Evolutionary conservation across 2,888 invertebrate species (phyloP).

Genomic region (Andrena dorsata): DNA sequence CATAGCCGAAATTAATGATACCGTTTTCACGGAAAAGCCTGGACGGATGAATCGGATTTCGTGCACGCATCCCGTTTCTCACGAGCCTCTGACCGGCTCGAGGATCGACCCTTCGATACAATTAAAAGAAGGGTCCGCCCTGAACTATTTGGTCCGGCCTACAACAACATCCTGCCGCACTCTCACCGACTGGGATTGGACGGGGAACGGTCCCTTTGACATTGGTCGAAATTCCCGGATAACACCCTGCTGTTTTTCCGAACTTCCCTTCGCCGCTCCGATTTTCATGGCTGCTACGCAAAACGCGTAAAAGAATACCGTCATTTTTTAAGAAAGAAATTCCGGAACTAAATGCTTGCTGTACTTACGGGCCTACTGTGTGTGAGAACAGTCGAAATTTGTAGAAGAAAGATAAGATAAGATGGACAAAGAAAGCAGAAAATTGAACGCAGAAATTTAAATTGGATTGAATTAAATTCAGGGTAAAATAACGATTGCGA

Average conservation of each 20-base stretch:
- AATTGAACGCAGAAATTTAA: no score
- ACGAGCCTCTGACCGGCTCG: constrained; percentile 58
- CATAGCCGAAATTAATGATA: constrained; percentile 47
- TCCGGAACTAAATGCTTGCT: not conserved
- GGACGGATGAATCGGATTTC: constrained; percentile 39
- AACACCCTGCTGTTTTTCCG: constrained; percentile 76
- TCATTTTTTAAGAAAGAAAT: not conserved
- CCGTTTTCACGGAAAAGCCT: constrained; percentile 38
- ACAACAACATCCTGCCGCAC: constrained; percentile 73
- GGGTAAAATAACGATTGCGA: no score
- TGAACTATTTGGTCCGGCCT: constrained; percentile 78
- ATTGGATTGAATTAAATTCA: not conserved
- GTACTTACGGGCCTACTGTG: no score
- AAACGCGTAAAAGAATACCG: constrained; percentile 2
- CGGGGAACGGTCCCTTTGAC: constrained; percentile 77
- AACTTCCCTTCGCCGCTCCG: not conserved
- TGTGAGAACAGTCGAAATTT: no score
- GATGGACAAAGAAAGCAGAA: no score
- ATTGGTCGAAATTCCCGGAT: constrained; percentile 64
- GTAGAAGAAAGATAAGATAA: no score
- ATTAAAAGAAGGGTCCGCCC: constrained; percentile 79
- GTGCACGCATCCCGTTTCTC: constrained; percentile 58
- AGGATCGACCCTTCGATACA: constrained; percentile 73
- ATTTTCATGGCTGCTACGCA: constrained; percentile 33
- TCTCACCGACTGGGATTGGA: constrained; percentile 70